A percentile compares a stretch with the other conserved stretches of the same genome.
Evolutionary conservation across 2,113 vertebrate species (phyloP).

Genomic region (mouse (Mus musculus)): DNA sequence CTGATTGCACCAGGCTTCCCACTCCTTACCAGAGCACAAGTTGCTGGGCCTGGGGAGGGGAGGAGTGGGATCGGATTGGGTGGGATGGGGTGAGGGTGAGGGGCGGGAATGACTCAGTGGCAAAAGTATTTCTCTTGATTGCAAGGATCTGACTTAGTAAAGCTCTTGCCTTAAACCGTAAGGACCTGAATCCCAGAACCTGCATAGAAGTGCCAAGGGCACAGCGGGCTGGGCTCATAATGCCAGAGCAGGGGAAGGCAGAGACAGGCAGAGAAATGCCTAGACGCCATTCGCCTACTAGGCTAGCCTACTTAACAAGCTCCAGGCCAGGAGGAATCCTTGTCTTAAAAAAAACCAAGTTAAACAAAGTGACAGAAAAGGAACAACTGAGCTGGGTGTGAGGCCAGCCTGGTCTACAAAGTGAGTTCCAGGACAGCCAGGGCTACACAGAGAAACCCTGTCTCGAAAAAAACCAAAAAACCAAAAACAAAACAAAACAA

Average conservation of each 20-base stretch:
- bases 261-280: neutral
- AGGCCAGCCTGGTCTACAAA: no score
- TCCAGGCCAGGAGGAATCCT: neutral
- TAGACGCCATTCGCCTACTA: neutral
- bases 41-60: neutral
- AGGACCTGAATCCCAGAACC: neutral
- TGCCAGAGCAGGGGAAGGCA: neutral
- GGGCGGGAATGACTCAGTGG: neutral
- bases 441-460: no score
- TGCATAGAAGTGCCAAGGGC: neutral
- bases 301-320: neutral
- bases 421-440: no score
- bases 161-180: neutral
- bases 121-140: neutral
- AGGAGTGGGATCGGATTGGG: neutral
- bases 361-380: neutral
- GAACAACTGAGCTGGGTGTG: no score
- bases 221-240: neutral
- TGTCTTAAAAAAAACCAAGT: neutral
- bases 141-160: neutral
- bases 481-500: neutral
- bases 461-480: no score
- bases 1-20: neutral
- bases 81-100: neutral
- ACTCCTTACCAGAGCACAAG: neutral